Base-by-base conservation (phyloP, 1,140 invertebrate genomes). In the Zaprionus camerounensis region DNA sequence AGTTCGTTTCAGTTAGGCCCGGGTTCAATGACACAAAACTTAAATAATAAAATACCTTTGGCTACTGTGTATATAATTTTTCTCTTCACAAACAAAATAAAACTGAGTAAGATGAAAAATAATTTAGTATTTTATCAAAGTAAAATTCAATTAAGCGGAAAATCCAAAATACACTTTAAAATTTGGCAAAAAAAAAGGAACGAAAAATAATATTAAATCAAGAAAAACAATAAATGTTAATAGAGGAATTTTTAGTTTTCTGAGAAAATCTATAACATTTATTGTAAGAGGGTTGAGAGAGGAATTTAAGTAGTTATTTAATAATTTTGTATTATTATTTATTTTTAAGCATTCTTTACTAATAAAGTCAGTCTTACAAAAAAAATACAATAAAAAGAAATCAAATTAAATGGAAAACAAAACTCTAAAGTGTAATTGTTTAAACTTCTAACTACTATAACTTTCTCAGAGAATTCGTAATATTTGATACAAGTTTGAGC, bases 31-130 rank as follows among this genome's bases (percentile, higher is more conserved):
- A 51, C 46, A 24, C 46, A 24, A 51, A 51, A 13, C 20, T 24
- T 11, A 22, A 51, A 51, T 17, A 46, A 46, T 46, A 46, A 46
- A 46, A 46, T 51, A 51, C 20, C 46, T 51, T 22, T 51, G 46
- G 46, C 46, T 24, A 51, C 46, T 51, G 46, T 24, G 20, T 51
- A 51, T 12, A 51, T 0, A 51, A 22, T 13, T 51, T 22, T 51
- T 51, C 12, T 20, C 24, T 51, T 51, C 11, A 13, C 11, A 51
- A 20, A 51, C 20, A 24, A 51, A 49, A 22, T 12, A 20, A 12
- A 49, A 49, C 5, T 22, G n/a, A n/a, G n/a, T n/a, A 49, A 49
- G 11, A 41, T n/a, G 38, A 4, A 20, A 49, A 49, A 49, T 20
- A 22, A 22, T 20, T 49, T 22, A 22, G 6, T 22, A 22, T 20